Percentiles rank a stretch among this genome's conserved stretches.
phyloP scores from a whole-genome alignment of 2,113 vertebrate species.

The Rana temporaria region DNA sequence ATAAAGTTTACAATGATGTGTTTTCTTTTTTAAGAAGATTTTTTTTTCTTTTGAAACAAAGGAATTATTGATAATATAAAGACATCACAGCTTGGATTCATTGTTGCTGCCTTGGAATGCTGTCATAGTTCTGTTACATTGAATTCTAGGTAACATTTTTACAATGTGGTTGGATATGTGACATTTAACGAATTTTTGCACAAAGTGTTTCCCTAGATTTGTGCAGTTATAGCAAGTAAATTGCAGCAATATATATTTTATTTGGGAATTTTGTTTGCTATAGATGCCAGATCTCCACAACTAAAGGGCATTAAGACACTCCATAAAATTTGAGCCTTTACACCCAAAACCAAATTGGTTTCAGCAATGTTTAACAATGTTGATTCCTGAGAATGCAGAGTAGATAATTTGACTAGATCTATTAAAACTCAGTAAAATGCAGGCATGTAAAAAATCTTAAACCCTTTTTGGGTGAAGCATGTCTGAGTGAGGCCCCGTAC shows the following conservation, averaged over 20 bases:
- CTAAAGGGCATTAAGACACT: not conserved
- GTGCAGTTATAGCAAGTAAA: not conserved
- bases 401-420: no score
- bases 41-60: not conserved
- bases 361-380: not conserved
- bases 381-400: no score
- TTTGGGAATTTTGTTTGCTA: not conserved
- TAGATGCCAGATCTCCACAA: not conserved
- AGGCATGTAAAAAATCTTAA: no score
- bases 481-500: no score
- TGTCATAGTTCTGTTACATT: not conserved
- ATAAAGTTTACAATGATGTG: constrained; percentile 5
- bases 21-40: not conserved
- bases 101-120: constrained; percentile 33
- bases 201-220: not conserved
- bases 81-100: not conserved
- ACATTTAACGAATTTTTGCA: not conserved
- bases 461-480: no score
- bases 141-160: not conserved
- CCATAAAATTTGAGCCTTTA: not conserved
- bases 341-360: not conserved
- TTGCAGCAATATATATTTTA: not conserved
- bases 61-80: constrained; percentile 6
- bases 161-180: constrained; percentile 15
- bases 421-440: no score